phyloP scores from a whole-genome alignment of 2,797 vertebrate genomes.

The Arremon brunneinucha region DNA sequence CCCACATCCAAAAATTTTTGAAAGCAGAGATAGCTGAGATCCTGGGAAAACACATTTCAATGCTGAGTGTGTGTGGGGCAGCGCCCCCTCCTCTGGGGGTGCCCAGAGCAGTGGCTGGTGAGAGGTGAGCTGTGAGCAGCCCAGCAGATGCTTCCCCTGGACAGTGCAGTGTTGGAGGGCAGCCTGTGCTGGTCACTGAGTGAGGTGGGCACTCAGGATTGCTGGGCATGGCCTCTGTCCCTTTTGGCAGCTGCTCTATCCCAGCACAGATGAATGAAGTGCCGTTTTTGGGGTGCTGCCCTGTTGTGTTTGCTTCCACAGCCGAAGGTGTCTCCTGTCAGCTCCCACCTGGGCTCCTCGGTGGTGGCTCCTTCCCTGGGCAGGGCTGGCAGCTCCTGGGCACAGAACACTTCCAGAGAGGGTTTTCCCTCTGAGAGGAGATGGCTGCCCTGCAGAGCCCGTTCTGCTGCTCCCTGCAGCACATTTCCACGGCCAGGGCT shows the following conservation, averaged over 20 bases:
- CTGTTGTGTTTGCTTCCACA: fast-evolving
- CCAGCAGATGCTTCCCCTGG: not conserved
- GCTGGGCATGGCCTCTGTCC: not conserved
- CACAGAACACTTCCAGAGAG: not conserved
- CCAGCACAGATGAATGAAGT: fast-evolving
- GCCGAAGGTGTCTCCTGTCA: fast-evolving
- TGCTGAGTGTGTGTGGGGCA: fast-evolving
- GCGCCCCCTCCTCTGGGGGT: not conserved
- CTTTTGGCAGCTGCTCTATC: not conserved
- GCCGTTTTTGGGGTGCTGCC: not conserved
- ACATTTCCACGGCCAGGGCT: fast-evolving
- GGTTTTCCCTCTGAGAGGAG: fast-evolving
- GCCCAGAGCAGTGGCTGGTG: not conserved
- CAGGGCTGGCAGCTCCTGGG: not conserved
- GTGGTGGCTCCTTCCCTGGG: fast-evolving
- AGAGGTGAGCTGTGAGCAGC: not conserved
- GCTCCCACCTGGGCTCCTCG: fast-evolving
- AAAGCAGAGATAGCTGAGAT: not conserved
- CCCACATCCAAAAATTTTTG: not conserved
- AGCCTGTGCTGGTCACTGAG: not conserved
- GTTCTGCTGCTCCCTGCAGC: fast-evolving
- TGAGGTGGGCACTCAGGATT: fast-evolving
- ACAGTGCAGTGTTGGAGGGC: fast-evolving
- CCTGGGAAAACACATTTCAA: not conserved
- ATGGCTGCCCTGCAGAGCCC: fast-evolving